Evolutionary conservation across 2,797 vertebrate genomes (phyloP).

Genomic region (Gymnoscopelus microlampas): DNA sequence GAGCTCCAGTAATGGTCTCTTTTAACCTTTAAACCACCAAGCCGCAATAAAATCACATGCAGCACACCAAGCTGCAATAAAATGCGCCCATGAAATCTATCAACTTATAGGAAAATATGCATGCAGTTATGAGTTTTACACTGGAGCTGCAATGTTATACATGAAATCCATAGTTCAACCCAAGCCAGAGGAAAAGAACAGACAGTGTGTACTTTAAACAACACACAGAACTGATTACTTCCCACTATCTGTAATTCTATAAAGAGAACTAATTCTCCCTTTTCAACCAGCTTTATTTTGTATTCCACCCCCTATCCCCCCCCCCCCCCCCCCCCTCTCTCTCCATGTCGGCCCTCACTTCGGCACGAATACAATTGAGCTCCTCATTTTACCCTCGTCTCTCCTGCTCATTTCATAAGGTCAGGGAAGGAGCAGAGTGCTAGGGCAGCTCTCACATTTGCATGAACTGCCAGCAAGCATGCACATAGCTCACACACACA

Average conservation of each 20-base stretch:
- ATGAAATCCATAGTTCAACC: constrained; percentile 6
- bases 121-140: no score
- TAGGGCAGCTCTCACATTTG: constrained; percentile 4
- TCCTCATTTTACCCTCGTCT: constrained; percentile 1
- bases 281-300: no score
- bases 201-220: neutral
- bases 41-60: no score
- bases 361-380: neutral
- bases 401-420: constrained; percentile 29
- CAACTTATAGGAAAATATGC: no score
- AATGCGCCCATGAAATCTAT: no score
- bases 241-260: no score
- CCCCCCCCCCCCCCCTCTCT: no score
- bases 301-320: no score
- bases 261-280: no score
- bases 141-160: neutral
- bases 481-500: neutral
- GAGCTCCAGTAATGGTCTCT: no score
- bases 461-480: neutral
- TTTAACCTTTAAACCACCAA: no score
- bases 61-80: neutral
- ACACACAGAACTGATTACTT: neutral
- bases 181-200: neutral
- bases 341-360: neutral
- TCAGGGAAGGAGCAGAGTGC: neutral